These are phyloP conservation scores for Muscicapa comitata DNA, from an alignment of 2,797 vertebrate genomes.

Conservation along the genomic window DNA sequence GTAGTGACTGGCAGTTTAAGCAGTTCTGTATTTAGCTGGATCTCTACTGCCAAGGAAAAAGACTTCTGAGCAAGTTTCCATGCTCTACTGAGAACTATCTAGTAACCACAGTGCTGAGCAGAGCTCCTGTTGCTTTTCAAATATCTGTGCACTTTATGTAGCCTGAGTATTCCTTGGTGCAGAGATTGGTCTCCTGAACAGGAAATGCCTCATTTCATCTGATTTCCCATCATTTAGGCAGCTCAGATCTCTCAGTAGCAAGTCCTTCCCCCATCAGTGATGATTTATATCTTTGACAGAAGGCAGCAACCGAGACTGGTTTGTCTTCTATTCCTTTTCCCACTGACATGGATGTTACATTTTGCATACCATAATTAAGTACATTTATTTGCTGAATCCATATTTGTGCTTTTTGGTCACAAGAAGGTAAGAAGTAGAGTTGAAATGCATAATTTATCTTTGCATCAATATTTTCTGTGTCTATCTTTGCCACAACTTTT, in stretches of 20 bases:
- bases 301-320: not conserved
- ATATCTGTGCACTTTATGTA: not conserved
- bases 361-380: not conserved
- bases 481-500: not conserved
- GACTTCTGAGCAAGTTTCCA: not conserved
- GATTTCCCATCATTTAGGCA: not conserved
- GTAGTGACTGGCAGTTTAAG: not conserved
- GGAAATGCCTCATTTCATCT: not conserved
- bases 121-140: not conserved
- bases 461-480: not conserved
- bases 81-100: not conserved
- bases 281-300: not conserved
- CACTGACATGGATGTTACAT: not conserved
- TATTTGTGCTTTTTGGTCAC: not conserved
- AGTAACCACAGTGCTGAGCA: not conserved
- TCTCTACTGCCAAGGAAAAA: not conserved
- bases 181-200: not conserved
- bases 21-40: not conserved
- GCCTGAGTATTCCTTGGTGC: not conserved
- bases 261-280: not conserved
- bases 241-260: not conserved
- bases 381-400: not conserved
- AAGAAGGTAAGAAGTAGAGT: not conserved
- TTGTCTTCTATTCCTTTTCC: not conserved
- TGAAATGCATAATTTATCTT: not conserved